Percentiles rank a stretch among this genome's conserved stretches.
These are phyloP conservation scores for Sminthurides aquaticus DNA, from an alignment of 2,888 invertebrate genomes.

Conservation along the genomic window DNA sequence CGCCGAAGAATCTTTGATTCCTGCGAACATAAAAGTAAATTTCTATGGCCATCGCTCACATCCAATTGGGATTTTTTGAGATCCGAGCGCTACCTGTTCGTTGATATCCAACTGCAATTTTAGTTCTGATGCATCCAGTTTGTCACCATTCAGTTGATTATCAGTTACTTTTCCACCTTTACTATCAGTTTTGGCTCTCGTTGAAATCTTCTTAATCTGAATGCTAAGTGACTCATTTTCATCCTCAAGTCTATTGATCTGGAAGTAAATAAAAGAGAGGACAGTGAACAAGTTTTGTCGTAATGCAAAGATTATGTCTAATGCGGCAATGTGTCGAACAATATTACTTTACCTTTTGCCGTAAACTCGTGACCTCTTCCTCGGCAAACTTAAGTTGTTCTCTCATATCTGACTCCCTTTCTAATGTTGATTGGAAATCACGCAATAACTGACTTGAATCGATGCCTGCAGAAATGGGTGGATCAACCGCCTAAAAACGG, in stretches of 20 bases:
- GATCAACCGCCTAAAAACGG: conserved; percentile 28
- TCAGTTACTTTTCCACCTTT: not conserved
- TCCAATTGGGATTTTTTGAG: no score
- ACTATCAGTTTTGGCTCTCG: conserved; percentile 53
- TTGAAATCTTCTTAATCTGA: conserved; percentile 94
- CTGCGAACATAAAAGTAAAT: conserved; percentile 46
- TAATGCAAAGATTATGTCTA: not conserved
- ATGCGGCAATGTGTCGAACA: no score
- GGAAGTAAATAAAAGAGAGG: conserved; percentile 52
- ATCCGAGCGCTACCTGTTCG: conserved; percentile 66
- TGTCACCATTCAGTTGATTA: conserved; percentile 57
- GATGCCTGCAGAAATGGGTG: conserved; percentile 40
- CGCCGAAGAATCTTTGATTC: conserved; percentile 74
- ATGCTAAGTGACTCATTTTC: conserved; percentile 92
- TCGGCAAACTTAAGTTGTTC: conserved; percentile 89
- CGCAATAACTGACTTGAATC: conserved; percentile 70
- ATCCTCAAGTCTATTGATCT: conserved; percentile 86
- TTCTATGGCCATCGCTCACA: not conserved
- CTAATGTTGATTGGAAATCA: conserved; percentile 83
- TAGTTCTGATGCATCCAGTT: conserved; percentile 63
- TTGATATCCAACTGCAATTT: conserved; percentile 77
- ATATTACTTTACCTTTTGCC: conserved; percentile 31
- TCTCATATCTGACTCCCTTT: conserved; percentile 84
- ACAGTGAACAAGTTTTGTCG: conserved; percentile 23
- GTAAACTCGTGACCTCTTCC: conserved; percentile 62